Evolutionary conservation across 2,888 invertebrate species (phyloP), one percentile per base, ranked within the genome.

Genomic region (Callinectes sapidus): DNA sequence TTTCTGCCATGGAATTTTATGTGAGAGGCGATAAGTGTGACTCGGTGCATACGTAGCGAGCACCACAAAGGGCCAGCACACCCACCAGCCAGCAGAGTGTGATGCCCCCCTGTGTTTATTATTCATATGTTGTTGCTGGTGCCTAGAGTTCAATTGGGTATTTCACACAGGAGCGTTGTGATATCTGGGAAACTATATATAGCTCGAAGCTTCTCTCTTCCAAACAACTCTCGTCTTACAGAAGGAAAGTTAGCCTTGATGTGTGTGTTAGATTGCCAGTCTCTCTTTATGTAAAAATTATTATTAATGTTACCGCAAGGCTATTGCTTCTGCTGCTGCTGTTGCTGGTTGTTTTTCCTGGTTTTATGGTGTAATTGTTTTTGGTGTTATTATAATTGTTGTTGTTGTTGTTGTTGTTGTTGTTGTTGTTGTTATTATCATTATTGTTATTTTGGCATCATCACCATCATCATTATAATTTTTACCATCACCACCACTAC

Each of bases 331-430:
- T 71, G 71, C 71, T 71, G 28, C 18, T 61, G 23, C 61, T 61
- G 18, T 8, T 55, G n/a, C 18, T 54, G n/a, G 39, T 16, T 66
- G 28, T 18, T 89, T 23, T 23, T 89, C 16, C 61, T 89, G 18
- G n/a, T 89, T n/a, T 61, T 89, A 55, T n/a, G n/a, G n/a, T 89
- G 55, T 28, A 55, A 55, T n/a, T 89, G 39, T 28, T 87, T 13
- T 28, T 87, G 39, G 28, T 87, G 16, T 28, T 87, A 87, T 28
- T 87, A 39, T 28, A n/a, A n/a, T 18, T 61, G n/a, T 16, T 89
- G 35, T n/a, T 89, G 54, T n/a, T 89, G 35, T n/a, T 89, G 54
- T 61, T 89, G n/a, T n/a, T 89, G 55, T 28, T 89, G n/a, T n/a
- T 89, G 39, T 28, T 87, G 28, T 28, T 87, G 39, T 28, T 87